Base-by-base conservation (phyloP, 2,888 invertebrate genomes). In the Operophtera brumata region DNA sequence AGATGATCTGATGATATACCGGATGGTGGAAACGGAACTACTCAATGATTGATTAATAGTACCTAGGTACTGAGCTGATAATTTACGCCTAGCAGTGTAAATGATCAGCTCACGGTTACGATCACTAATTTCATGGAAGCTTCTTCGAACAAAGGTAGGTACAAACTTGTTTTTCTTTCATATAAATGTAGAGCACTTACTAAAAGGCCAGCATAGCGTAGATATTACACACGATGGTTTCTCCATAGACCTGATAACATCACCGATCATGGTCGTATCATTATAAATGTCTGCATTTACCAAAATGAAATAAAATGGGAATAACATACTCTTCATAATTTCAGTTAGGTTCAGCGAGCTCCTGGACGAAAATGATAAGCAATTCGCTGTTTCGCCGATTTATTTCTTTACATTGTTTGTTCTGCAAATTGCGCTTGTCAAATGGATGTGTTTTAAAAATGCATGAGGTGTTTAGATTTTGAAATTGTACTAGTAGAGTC, bases 221-320 rank as follows among this genome's bases (percentile, higher is more conserved):
- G 78, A 78, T 46, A 81, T 70, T 20, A 85, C 64, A 43, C 73
- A 68, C 28, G 78, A 70, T 11, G 84, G 80, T 65, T 70, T 77
- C 45, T 71, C 69, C 63, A 70, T 71, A n/a, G 71, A 65, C 50
- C 69, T 59, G 37, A 86, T 71, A n/a, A 83, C 61, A 62, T 82
- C 82, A 37, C 70, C 64, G 35, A 86, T 66, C 66, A 82, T 71
- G 9, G 54, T 41, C 13, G 66, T 59, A 58, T 75, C 75, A 2
- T 61, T 59, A 42, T 71, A 62, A 6, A 56, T 49, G 46, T 74
- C 57, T 35, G 71, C 76, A 62, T 69, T 49, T 28, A 61, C 63
- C 20, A 65, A 6, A 41, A 42, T 52, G 47, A 64, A 56, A 41
- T 66, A 59, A 45, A 70, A 35, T 30, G 47, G 28, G 2, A 68